Conservation (phyloP, 2,888 invertebrate genomes). For the Neoitamus cyanurus region DNA sequence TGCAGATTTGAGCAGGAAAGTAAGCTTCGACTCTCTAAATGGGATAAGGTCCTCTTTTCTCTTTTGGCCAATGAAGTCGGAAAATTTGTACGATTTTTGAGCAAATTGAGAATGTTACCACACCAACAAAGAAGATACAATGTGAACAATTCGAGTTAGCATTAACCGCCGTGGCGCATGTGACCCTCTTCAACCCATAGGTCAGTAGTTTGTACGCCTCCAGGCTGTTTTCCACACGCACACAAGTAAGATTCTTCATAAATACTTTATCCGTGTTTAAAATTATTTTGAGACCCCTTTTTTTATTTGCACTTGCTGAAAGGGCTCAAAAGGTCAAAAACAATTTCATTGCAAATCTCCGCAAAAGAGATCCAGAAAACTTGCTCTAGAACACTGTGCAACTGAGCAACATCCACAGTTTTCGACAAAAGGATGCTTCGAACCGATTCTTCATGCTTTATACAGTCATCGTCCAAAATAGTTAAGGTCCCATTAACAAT, state of each 20-base stretch:
- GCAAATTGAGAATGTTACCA: slow-evolving; percentile 68
- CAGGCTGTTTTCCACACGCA: slow-evolving; percentile 71
- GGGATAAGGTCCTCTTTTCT: slow-evolving; percentile 60
- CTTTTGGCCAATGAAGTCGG: slow-evolving; percentile 85
- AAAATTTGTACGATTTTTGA: slow-evolving; percentile 80
- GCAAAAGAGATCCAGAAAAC: slow-evolving; percentile 86
- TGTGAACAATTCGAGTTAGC: slow-evolving; percentile 88
- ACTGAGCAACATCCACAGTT: background rate
- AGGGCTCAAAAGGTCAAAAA: slow-evolving; percentile 82
- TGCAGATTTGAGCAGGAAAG: slow-evolving; percentile 83
- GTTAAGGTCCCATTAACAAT: slow-evolving; percentile 63
- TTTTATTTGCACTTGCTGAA: slow-evolving; percentile 67
- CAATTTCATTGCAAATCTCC: slow-evolving; percentile 90
- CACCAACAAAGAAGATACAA: slow-evolving; percentile 85
- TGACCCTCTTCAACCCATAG: slow-evolving; percentile 80
- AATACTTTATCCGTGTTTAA: slow-evolving; percentile 65
- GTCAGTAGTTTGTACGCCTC: slow-evolving; percentile 85
- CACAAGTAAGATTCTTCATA: slow-evolving; percentile 66
- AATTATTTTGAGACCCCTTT: slow-evolving; percentile 63
- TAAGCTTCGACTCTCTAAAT: slow-evolving; percentile 85
- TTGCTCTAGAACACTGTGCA: background rate
- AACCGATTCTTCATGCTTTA: slow-evolving; percentile 59
- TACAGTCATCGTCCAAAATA: slow-evolving; percentile 61
- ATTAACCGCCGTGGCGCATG: slow-evolving; percentile 81
- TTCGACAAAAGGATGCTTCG: background rate